Evolutionary conservation across 2,113 vertebrate genomes (phyloP).

Genomic region (Macroglossus sobrinus): DNA sequence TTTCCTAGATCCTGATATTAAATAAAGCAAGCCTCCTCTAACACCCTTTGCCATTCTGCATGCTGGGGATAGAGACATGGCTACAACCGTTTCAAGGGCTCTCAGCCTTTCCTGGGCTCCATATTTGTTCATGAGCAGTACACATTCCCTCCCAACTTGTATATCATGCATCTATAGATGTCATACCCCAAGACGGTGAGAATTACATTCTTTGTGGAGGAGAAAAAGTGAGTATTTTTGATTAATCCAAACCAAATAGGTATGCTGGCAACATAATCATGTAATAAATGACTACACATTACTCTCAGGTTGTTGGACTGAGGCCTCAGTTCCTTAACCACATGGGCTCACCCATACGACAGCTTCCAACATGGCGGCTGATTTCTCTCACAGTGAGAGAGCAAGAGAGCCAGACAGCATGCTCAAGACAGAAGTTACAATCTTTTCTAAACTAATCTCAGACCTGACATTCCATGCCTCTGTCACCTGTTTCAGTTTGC

Average conservation of each 20-base stretch:
- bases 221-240: neutral
- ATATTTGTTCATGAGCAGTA: neutral
- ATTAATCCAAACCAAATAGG: constrained; percentile 17
- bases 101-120: neutral
- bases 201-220: neutral
- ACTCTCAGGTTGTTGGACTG: neutral
- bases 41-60: neutral
- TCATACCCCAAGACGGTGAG: neutral
- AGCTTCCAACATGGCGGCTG: neutral
- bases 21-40: neutral
- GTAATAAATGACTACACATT: neutral
- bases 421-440: neutral
- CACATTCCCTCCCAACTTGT: neutral
- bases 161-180: neutral
- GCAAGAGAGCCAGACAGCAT: neutral
- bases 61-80: neutral
- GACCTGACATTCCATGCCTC: neutral
- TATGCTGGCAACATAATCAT: constrained; percentile 22
- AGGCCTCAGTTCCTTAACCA: neutral
- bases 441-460: neutral
- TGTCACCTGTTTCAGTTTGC: neutral
- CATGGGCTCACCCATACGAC: neutral
- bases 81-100: neutral
- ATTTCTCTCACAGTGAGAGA: neutral
- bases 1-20: neutral